Conservation (phyloP, 2,113 vertebrate species). For the Parus major region DNA sequence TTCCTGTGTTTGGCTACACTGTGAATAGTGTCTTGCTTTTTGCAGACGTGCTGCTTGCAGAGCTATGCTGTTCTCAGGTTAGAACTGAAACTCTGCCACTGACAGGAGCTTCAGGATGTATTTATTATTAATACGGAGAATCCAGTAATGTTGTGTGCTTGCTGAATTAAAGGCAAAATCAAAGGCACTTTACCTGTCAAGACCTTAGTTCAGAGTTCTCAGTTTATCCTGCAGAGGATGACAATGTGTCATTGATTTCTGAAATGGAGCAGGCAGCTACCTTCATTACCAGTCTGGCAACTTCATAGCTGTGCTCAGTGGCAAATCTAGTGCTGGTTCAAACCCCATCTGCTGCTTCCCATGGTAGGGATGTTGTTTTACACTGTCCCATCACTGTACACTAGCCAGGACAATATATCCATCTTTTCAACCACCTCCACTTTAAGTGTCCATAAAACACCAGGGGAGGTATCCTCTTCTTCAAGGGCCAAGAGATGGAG, state of each 20-base stretch:
- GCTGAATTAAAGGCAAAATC: slow-evolving; percentile 27
- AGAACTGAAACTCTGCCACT: background rate
- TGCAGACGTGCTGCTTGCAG: background rate
- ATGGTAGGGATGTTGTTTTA: background rate
- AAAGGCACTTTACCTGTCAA: slow-evolving; percentile 55
- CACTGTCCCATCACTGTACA: background rate
- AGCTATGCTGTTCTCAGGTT: background rate
- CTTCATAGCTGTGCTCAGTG: background rate
- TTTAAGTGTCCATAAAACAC: background rate
- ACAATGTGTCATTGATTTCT: slow-evolving; percentile 22
- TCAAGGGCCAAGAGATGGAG: background rate
- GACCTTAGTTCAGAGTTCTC: slow-evolving; percentile 26
- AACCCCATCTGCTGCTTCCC: background rate
- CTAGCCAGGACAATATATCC: background rate
- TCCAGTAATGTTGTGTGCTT: slow-evolving; percentile 2
- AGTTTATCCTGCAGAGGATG: slow-evolving; percentile 1
- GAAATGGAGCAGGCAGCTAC: background rate
- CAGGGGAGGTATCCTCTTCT: background rate
- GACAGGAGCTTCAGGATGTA: background rate
- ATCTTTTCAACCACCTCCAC: background rate
- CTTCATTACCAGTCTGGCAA: slow-evolving; percentile 3
- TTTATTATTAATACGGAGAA: slow-evolving; percentile 48
- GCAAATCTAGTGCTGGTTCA: background rate
- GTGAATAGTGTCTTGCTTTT: background rate
- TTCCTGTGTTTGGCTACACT: background rate